Evolutionary conservation across 2,888 invertebrate species (phyloP).

Genomic region (Platypus cylindrus): DNA sequence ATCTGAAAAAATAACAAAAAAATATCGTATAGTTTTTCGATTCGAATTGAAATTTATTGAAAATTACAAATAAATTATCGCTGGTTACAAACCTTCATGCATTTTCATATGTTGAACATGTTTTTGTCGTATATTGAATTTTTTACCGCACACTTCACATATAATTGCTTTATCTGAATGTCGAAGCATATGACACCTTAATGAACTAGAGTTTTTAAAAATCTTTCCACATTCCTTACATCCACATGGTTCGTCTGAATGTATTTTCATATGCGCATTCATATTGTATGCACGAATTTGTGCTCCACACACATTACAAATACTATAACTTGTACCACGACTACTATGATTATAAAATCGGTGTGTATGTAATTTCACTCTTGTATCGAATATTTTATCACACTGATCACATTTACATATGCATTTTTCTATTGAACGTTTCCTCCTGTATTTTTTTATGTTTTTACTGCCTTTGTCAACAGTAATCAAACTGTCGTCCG

Average conservation of each 20-base stretch:
- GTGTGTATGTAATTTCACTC: slow-evolving; percentile 14
- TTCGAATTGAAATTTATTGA: too few species aligned
- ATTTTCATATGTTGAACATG: too few species aligned
- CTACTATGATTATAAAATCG: too few species aligned
- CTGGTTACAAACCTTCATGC: too few species aligned
- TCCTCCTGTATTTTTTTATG: too few species aligned
- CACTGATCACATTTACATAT: slow-evolving; percentile 20
- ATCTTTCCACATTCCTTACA: slow-evolving; percentile 25
- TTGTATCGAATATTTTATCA: slow-evolving; percentile 18
- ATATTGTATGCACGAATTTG: slow-evolving; percentile 15
- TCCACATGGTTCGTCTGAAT: slow-evolving; percentile 22
- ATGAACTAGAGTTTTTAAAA: slow-evolving; percentile 24
- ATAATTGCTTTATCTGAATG: slow-evolving; percentile 22
- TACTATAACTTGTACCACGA: slow-evolving; percentile 19
- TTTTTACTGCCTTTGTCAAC: too few species aligned
- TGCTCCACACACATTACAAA: slow-evolving; percentile 27
- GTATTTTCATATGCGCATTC: slow-evolving; percentile 18
- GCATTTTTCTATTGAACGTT: too few species aligned
- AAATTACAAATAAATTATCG: too few species aligned
- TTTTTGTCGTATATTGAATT: slow-evolving; percentile 23
- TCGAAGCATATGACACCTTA: slow-evolving; percentile 22
- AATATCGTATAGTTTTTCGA: too few species aligned
- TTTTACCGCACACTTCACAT: slow-evolving; percentile 27
- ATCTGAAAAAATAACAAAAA: too few species aligned
- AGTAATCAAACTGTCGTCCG: too few species aligned